Percentiles rank a stretch among this genome's conserved stretches.
These are phyloP conservation scores for Petrocephalus schoutedeni DNA, from an alignment of 2,797 vertebrate species.

Conservation along the genomic window DNA sequence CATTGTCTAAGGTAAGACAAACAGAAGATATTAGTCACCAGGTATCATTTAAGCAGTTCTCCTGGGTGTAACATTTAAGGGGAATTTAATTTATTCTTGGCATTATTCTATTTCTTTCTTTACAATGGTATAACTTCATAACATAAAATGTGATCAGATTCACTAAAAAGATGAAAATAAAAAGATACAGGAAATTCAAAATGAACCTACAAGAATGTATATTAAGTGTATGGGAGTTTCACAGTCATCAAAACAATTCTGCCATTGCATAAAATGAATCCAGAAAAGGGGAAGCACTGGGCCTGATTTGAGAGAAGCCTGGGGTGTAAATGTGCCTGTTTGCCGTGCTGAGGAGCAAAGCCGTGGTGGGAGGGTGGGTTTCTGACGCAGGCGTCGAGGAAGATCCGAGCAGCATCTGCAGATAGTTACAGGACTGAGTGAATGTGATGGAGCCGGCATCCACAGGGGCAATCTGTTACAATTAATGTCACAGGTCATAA, in stretches of 20 bases:
- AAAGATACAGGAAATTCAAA: not conserved
- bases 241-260: not conserved
- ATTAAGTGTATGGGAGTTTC: not conserved
- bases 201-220: not conserved
- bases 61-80: not conserved
- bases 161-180: not conserved
- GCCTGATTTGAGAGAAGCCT: not conserved
- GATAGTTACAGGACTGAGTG: not conserved
- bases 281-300: not conserved
- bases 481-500: not conserved
- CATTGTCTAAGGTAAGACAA: slow-evolving; percentile 16
- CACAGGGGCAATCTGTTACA: not conserved
- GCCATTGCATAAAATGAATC: not conserved
- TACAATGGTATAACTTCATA: not conserved
- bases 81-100: not conserved
- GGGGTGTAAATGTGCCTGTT: not conserved
- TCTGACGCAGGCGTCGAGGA: not conserved
- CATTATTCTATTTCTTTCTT: not conserved
- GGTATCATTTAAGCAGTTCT: not conserved
- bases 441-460: not conserved
- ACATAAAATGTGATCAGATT: not conserved
- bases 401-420: not conserved
- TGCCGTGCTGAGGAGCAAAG: no score
- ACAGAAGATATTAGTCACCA: not conserved
- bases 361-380: not conserved